Conservation (phyloP, 1,140 invertebrate species). For the Drosophila sp. region DNA sequence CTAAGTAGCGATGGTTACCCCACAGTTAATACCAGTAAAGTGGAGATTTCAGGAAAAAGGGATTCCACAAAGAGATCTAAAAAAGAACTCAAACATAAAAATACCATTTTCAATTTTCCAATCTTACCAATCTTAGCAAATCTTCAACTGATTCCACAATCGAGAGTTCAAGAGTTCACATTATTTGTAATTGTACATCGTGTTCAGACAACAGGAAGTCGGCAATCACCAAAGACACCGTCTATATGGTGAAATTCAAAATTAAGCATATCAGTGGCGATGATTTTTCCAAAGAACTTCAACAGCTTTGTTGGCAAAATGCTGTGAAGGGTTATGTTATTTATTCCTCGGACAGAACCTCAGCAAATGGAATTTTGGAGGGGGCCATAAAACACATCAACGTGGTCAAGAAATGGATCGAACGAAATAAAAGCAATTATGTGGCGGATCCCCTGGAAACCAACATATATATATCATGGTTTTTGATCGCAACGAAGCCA, state of each 20-base stretch:
- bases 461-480: conserved; percentile 12
- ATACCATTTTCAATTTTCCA: background rate
- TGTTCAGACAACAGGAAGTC: background rate
- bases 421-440: background rate
- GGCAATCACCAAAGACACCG: background rate
- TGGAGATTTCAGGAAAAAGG: no score
- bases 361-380: conserved; percentile 1
- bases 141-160: no score
- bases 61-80: no score
- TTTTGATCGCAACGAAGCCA: background rate
- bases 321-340: conserved; percentile 8
- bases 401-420: conserved; percentile 6
- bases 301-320: background rate
- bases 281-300: background rate
- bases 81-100: background rate
- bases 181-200: background rate
- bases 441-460: background rate
- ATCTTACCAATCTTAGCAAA: background rate
- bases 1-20: no score
- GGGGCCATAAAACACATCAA: conserved; percentile 10
- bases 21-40: no score
- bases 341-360: background rate
- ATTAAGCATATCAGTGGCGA: background rate
- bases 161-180: no score
- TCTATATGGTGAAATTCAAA: conserved; percentile 3